Percentiles rank a stretch among this genome's conserved stretches.
Conservation (phyloP, 2,113 vertebrate genomes). For the Pithys albifrons region DNA sequence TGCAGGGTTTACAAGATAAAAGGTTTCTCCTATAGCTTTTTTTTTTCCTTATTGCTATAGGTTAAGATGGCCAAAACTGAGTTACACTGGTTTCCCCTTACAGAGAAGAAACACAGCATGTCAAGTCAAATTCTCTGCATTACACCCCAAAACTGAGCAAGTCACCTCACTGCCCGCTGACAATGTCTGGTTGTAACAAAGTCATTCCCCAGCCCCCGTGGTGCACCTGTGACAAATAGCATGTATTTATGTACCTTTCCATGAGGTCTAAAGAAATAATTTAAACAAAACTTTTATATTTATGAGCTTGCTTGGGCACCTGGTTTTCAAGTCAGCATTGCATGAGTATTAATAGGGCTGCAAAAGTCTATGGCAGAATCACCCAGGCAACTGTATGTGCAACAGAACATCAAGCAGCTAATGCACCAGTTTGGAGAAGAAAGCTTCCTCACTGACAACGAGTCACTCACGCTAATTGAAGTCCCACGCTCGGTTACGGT, state of each 20-base stretch:
- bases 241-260: neutral
- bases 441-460: conserved; percentile 53
- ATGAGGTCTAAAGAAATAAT: conserved; percentile 3
- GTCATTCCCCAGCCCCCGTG: neutral
- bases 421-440: conserved; percentile 49
- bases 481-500: neutral
- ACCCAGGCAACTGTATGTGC: conserved; percentile 10
- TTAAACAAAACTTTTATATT: conserved; percentile 1
- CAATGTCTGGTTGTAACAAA: neutral
- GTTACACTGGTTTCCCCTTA: neutral
- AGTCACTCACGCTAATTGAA: conserved; percentile 54
- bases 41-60: fast-evolving
- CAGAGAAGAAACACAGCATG: neutral
- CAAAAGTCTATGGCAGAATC: neutral
- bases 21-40: neutral
- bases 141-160: neutral
- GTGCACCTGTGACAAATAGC: neutral
- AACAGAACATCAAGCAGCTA: conserved; percentile 39
- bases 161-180: neutral
- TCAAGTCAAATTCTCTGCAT: neutral
- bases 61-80: neutral
- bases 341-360: neutral
- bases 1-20: neutral
- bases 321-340: neutral
- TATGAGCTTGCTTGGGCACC: conserved; percentile 9